Base-by-base conservation (phyloP, 2,888 invertebrate genomes). In the Euplexia lucipara region DNA sequence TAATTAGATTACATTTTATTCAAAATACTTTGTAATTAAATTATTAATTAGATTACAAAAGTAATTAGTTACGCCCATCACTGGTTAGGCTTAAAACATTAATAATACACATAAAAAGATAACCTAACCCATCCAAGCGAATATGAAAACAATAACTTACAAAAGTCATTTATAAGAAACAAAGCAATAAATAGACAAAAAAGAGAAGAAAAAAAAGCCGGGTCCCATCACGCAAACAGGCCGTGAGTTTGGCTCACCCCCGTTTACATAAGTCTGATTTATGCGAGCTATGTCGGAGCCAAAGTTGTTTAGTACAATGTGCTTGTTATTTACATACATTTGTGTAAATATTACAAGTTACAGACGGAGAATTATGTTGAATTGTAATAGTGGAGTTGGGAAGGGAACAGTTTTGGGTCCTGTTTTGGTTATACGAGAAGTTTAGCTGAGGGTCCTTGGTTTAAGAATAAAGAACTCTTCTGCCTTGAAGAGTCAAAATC, bases 251-350 rank as follows among this genome's bases (percentile, higher is more conserved):
- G 59, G 79, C 85, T 83, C 72, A 77, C 83, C 73, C 87, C 83
- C 86, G 86, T 88, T 90, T 89, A 88, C 86, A 87, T 90, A 90
- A 88, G 86, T 79, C 87, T 89, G 91, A 91, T 90, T 91, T 91
- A 91, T 88, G 80, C 71, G 63, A 81, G 85, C 82, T 80, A 75
- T 81, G 81, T 78, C 69, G 82, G 76, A 86, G 87, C 89, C 88
- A 89, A 91, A 89, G 88, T 90, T 87, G 85, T 84, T 86, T 85
- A 87, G 88, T 86, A 87, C 86, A 88, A 88, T 90, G 86, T 87
- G 88, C 83, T 82, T 81, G 82, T 78, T 85, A 91, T 91, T 90
- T 90, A 91, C 90, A 92, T 91, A 91, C 83, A 90, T 91, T 89
- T 81, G 84, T 82, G 83, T 83, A 77, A 78, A 85, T 88, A 86